Conservation (phyloP, 2,797 vertebrate species). For the Acridotheres tristis region DNA sequence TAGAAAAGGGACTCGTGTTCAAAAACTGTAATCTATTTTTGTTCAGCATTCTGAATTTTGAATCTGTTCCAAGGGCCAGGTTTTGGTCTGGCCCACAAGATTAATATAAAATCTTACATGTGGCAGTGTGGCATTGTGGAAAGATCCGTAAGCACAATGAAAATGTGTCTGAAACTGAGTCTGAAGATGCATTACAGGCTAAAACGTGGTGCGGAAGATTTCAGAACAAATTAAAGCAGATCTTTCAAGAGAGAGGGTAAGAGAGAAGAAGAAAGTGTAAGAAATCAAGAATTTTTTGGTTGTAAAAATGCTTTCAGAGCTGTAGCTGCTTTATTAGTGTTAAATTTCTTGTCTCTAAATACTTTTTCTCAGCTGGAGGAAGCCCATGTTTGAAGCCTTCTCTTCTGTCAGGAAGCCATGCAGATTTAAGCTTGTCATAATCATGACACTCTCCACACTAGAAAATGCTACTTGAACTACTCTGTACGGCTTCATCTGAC, state of each 20-base stretch:
- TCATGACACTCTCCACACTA: neutral
- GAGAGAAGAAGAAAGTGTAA: neutral
- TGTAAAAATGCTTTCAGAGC: neutral
- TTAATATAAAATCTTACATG: neutral
- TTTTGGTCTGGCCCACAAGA: neutral
- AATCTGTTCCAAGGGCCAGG: neutral
- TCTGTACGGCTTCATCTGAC: neutral
- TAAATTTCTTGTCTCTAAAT: constrained; percentile 12
- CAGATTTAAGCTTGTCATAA: constrained; percentile 12
- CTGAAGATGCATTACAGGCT: neutral
- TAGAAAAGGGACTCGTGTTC: neutral
- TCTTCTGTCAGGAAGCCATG: neutral
- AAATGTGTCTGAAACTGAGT: neutral
- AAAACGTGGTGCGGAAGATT: neutral
- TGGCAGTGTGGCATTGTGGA: neutral
- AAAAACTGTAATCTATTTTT: neutral
- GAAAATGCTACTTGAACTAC: neutral
- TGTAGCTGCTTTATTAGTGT: constrained; percentile 4
- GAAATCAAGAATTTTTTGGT: neutral
- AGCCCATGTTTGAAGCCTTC: neutral
- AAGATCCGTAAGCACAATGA: neutral
- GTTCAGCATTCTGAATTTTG: neutral
- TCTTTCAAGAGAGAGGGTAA: neutral
- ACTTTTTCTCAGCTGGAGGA: neutral
- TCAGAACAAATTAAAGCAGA: neutral